Conservation (phyloP, 92 coral and sea anemone species). For the Siderastrea siderea region DNA sequence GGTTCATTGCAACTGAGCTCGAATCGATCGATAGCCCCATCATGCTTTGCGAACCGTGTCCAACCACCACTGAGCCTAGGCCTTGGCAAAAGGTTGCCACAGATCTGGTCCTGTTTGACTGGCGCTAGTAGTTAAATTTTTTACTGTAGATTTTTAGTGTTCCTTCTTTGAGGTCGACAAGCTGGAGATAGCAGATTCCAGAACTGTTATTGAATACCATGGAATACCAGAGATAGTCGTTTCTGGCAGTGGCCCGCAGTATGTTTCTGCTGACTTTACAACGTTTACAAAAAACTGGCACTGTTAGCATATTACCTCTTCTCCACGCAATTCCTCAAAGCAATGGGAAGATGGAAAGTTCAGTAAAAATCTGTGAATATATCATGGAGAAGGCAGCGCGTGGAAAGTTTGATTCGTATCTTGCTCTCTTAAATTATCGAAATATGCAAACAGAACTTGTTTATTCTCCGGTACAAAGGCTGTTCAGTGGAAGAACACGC, state of each 20-base stretch:
- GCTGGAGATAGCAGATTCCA: too few relatives aligned
- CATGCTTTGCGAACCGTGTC: too few relatives aligned
- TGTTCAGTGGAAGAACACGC: too few relatives aligned
- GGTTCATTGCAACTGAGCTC: too few relatives aligned
- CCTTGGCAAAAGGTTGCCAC: too few relatives aligned
- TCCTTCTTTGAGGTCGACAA: not conserved
- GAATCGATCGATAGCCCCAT: too few relatives aligned
- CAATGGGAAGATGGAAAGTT: slow-evolving; percentile 22
- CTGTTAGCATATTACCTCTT: slow-evolving; percentile 31
- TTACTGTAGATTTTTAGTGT: slow-evolving; percentile 31
- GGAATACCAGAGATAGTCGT: not conserved
- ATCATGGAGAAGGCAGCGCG: too few relatives aligned
- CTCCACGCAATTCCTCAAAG: slow-evolving; percentile 27
- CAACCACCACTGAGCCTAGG: too few relatives aligned
- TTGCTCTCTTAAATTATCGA: slow-evolving; percentile 46
- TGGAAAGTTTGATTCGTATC: slow-evolving; percentile 32
- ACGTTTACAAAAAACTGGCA: slow-evolving; percentile 40
- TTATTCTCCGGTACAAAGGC: not conserved
- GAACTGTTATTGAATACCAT: slow-evolving; percentile 39
- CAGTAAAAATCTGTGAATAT: slow-evolving; percentile 24
- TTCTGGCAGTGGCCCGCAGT: not conserved
- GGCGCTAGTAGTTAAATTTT: slow-evolving; percentile 28
- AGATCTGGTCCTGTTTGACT: slow-evolving; percentile 10
- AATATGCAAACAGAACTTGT: slow-evolving; percentile 35
- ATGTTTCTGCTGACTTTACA: slow-evolving; percentile 25